Evolutionary conservation across 2,797 vertebrate species (phyloP), one percentile per base, ranked within the genome.

Genomic region (Anableps anableps): DNA sequence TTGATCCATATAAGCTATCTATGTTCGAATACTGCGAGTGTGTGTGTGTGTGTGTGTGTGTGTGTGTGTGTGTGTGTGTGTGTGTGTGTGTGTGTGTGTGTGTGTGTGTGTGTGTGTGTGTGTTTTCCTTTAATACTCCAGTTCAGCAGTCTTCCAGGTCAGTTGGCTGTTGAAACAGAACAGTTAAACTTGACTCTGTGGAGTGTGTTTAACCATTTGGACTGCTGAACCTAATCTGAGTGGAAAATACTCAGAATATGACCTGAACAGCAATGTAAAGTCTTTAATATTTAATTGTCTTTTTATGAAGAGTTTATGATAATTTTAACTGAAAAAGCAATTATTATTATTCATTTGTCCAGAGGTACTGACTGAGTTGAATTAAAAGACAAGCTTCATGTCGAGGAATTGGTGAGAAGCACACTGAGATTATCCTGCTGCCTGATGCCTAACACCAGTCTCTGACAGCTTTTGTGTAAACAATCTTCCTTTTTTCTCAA

Each of bases 381-480:
- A 21, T 11, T 5, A 13, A 47, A 51, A 34, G 19, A 34, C 4
- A 9, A 73, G 31, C 13, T 70, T 70, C 43, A 41, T n/a, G 38
- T 8, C 4, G 4, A 38, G 34, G 62, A 66, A 66, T 29, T 34
- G 60, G 60, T 19, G 31, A 34, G 31, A 31, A 62, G 60, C 31
- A 34, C 60, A 17, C 21, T 21, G 34, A 2, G 34, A 66, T 8
- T 43, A 34, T 76, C 58, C 53, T 75, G 70, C 66, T 31, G 62
- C 26, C 45, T 58, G 71, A 78, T 82, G 68, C 87, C 73, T 79
- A 82, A 88, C 75, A 75, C 50, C 75, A 21, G 55, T 9, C 1
- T 48, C 76, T 83, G 88, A 85, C 86, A 78, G 76, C 78, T 81
- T 48, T 66, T 72, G 70, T 80, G 83, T 85, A 91, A 92, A 91